phyloP scores from a whole-genome alignment of 2,888 invertebrate genomes.

The Meghimatium bilineatum region DNA sequence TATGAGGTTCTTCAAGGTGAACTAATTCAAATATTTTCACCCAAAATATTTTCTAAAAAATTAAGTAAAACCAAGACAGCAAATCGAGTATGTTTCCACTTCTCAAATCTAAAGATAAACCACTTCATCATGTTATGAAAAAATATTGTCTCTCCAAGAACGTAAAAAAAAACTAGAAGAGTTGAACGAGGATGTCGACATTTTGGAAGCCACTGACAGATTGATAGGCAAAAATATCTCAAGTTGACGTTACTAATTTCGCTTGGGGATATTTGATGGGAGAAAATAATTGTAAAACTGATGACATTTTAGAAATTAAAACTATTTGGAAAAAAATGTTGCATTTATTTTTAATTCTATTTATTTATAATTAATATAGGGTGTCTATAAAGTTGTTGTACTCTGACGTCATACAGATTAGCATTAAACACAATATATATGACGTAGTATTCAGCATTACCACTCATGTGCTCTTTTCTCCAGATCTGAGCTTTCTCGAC shows the following conservation, averaged over 20 bases:
- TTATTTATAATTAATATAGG: too few species aligned
- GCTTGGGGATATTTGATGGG: too few species aligned
- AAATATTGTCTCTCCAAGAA: neutral
- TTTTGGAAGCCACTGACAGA: neutral
- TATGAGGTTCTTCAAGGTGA: too few species aligned
- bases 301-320: neutral
- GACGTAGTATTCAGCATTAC: too few species aligned
- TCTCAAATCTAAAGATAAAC: neutral
- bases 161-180: neutral
- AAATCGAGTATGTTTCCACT: neutral
- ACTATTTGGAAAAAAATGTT: neutral
- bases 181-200: neutral
- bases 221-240: constrained; percentile 17
- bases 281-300: neutral
- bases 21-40: too few species aligned
- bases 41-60: too few species aligned
- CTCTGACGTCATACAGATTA: too few species aligned
- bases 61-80: too few species aligned
- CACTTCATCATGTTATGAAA: neutral
- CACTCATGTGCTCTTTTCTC: too few species aligned
- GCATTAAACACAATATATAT: too few species aligned
- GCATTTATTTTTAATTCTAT: neutral
- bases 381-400: too few species aligned
- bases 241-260: neutral
- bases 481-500: too few species aligned